phyloP scores from a whole-genome alignment of 2,113 vertebrate species.

The Gracilinanus agilis region DNA sequence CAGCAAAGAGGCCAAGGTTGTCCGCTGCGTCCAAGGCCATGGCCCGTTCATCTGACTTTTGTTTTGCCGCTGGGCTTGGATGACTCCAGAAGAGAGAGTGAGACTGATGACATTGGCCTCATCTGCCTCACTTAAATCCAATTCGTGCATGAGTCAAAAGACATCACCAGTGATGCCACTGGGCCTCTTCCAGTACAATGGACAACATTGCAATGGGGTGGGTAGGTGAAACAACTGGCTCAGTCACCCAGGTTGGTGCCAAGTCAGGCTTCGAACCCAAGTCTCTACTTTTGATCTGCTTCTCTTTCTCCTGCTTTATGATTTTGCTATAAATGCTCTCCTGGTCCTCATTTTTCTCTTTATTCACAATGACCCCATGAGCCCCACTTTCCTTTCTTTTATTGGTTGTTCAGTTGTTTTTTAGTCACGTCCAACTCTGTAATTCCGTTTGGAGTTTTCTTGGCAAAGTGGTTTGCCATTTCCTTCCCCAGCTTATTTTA shows the following conservation, averaged over 20 bases:
- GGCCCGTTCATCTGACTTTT: too few species aligned
- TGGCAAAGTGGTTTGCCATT: too few species aligned
- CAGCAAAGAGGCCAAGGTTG: too few species aligned
- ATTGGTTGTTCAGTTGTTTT: background rate
- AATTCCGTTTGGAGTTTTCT: too few species aligned
- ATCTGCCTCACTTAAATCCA: background rate
- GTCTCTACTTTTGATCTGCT: background rate
- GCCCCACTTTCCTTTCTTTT: background rate
- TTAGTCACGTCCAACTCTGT: too few species aligned
- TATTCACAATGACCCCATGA: background rate
- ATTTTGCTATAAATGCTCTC: background rate
- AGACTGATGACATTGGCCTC: too few species aligned
- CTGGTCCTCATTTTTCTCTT: background rate
- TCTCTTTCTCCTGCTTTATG: background rate
- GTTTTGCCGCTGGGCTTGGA: background rate
- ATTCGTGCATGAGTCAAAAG: background rate
- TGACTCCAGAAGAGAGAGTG: background rate
- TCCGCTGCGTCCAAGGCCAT: too few species aligned
- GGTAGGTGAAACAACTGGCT: background rate
- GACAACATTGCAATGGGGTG: too few species aligned
- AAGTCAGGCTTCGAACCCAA: background rate
- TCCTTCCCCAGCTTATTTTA: too few species aligned
- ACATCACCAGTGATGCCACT: background rate
- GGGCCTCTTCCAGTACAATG: too few species aligned
- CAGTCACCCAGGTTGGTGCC: background rate